Percentiles rank a stretch among this genome's conserved stretches.
Evolutionary conservation across 1,140 invertebrate genomes (phyloP).

Genomic region (Plectus sambesii): DNA sequence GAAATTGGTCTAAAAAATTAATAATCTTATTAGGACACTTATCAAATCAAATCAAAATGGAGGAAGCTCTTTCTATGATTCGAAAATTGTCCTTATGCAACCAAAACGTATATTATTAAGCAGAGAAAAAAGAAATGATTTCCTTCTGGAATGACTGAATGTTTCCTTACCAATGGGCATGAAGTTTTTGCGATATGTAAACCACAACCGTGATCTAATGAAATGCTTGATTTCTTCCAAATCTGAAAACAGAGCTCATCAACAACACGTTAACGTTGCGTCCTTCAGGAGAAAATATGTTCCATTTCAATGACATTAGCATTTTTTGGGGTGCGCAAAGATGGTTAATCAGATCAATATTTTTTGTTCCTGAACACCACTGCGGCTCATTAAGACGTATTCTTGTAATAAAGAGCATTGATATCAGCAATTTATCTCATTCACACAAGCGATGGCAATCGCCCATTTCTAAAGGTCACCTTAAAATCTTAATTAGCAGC

Average conservation of each 20-base stretch:
- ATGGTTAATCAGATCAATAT: no score
- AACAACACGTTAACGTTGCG: no score
- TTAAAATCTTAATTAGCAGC: no score
- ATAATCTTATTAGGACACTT: background rate
- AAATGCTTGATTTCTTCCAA: conserved; percentile 30
- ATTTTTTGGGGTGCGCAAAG: no score
- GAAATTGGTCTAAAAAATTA: background rate
- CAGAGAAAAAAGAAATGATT: conserved; percentile 5
- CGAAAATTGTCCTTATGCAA: conserved; percentile 6
- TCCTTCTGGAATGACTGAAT: conserved; percentile 10
- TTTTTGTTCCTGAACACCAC: no score
- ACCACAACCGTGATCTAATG: conserved; percentile 36
- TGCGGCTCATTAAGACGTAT: no score
- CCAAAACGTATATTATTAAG: background rate
- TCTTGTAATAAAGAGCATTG: no score
- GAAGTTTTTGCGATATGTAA: conserved; percentile 41
- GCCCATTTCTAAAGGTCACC: no score
- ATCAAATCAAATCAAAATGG: background rate
- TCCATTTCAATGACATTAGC: no score
- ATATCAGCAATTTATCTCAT: no score
- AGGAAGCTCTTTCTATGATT: background rate
- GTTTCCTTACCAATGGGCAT: conserved; percentile 33
- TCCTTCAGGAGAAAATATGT: no score
- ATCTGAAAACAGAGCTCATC: conserved; percentile 29
- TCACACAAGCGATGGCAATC: no score